Evolutionary conservation across 2,797 vertebrate species (phyloP).

Genomic region (Knipowitschia caucasica): DNA sequence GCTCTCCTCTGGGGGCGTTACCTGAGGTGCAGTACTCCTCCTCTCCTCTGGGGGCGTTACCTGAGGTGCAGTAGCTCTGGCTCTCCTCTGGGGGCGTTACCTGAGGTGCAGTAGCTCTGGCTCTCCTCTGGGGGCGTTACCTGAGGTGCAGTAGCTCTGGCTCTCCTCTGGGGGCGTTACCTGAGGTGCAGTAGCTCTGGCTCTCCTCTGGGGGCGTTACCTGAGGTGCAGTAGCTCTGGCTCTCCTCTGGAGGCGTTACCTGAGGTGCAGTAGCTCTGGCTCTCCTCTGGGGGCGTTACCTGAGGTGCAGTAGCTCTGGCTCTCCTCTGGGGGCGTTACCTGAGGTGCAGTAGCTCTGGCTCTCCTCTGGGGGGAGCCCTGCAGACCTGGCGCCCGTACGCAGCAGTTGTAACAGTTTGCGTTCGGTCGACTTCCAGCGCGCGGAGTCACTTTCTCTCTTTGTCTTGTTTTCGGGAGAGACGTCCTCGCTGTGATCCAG

Average conservation of each 20-base stretch:
- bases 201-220: conserved; percentile 66
- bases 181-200: conserved; percentile 73
- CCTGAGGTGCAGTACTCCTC: conserved; percentile 62
- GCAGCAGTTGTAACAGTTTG: conserved; percentile 66
- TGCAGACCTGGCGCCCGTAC: too few relatives aligned
- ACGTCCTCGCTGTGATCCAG: conserved; percentile 64
- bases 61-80: too few relatives aligned
- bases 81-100: conserved; percentile 67
- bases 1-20: conserved; percentile 66
- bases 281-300: conserved; percentile 66
- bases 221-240: conserved; percentile 73
- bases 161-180: conserved; percentile 66
- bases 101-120: conserved; percentile 61
- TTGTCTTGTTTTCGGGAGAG: conserved; percentile 43
- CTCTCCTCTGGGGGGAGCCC: too few relatives aligned
- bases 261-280: conserved; percentile 73
- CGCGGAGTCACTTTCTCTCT: conserved; percentile 36
- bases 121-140: too few relatives aligned
- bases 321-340: conserved; percentile 67
- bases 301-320: too few relatives aligned
- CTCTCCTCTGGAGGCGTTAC: conserved; percentile 66
- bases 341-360: conserved; percentile 61
- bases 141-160: conserved; percentile 73
- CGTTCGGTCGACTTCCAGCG: conserved; percentile 61
- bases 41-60: too few relatives aligned